phyloP scores from a whole-genome alignment of 2,797 vertebrate genomes.

The Microctenopoma lineatum region DNA sequence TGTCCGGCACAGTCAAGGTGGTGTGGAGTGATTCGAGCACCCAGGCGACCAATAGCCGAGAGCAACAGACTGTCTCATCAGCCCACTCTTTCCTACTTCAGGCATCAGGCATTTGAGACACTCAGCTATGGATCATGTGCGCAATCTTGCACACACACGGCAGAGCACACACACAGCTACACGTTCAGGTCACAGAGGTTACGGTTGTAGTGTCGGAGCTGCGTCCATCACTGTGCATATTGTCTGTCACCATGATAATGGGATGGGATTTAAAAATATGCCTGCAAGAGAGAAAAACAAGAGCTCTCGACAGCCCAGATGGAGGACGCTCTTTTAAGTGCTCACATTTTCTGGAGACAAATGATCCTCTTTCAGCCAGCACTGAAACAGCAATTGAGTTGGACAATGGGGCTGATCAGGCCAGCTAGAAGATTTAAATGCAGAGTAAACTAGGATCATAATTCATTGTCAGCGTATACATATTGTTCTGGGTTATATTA shows the following conservation, averaged over 20 bases:
- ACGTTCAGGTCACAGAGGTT: slow-evolving; percentile 50
- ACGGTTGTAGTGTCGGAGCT: slow-evolving; percentile 46
- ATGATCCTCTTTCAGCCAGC: slow-evolving; percentile 41
- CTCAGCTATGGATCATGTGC: slow-evolving; percentile 64
- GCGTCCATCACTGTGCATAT: slow-evolving; percentile 71
- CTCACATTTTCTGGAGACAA: slow-evolving; percentile 58
- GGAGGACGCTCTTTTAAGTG: slow-evolving; percentile 45
- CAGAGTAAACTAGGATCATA: slow-evolving; percentile 48
- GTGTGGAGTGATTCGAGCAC: slow-evolving; percentile 78
- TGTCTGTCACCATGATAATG: slow-evolving; percentile 78
- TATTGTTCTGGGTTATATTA: slow-evolving; percentile 62
- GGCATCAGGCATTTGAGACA: slow-evolving; percentile 76
- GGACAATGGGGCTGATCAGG: slow-evolving; percentile 55
- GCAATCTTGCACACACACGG: slow-evolving; percentile 14
- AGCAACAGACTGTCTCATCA: slow-evolving; percentile 43
- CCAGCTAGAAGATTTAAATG: slow-evolving; percentile 54
- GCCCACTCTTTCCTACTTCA: slow-evolving; percentile 58
- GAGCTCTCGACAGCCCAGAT: slow-evolving; percentile 19
- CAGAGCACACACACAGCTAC: slow-evolving; percentile 12
- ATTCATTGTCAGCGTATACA: slow-evolving; percentile 58
- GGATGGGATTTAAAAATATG: slow-evolving; percentile 64
- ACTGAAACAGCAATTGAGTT: slow-evolving; percentile 54
- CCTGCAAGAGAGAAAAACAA: slow-evolving; percentile 40
- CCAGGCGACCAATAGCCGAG: slow-evolving; percentile 51
- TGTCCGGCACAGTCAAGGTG: slow-evolving; percentile 75